A percentile compares a stretch with the other conserved stretches of the same genome.
Conservation (phyloP, 2,888 invertebrate genomes). For the Lepeophtheirus nordmannii region DNA sequence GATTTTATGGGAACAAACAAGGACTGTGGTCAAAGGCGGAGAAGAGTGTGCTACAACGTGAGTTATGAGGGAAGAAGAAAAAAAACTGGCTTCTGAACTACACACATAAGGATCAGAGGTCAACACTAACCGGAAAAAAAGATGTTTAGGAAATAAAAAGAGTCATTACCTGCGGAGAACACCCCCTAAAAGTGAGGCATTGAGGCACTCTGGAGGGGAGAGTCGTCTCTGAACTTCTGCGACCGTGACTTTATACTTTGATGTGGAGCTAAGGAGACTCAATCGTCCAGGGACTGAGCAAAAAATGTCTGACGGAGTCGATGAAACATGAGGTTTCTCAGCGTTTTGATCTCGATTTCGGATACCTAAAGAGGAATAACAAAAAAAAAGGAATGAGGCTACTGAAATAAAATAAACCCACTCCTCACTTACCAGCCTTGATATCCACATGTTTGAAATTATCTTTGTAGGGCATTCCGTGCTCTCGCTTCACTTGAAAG, state of each 20-base stretch:
- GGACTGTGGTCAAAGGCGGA: no score
- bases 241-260: conserved; percentile 42
- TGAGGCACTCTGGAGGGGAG: conserved; percentile 42
- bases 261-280: conserved; percentile 40
- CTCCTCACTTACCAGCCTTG: not conserved
- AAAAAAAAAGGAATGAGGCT: not conserved
- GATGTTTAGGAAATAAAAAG: not conserved
- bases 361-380: conserved; percentile 8
- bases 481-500: not conserved
- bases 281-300: conserved; percentile 40
- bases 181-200: conserved; percentile 41
- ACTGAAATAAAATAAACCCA: not conserved
- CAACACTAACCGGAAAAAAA: no score
- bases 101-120: no score
- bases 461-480: conserved; percentile 3
- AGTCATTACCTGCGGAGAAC: conserved; percentile 35
- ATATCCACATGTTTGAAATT: not conserved
- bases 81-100: no score
- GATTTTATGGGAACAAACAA: no score
- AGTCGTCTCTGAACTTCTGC: conserved; percentile 41
- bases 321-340: not conserved
- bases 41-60: no score
- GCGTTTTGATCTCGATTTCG: conserved; percentile 10
- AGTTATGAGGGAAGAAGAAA: no score
- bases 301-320: conserved; percentile 35